phyloP scores from a whole-genome alignment of 2,888 invertebrate species.

The Drosophila vallismaia region DNA sequence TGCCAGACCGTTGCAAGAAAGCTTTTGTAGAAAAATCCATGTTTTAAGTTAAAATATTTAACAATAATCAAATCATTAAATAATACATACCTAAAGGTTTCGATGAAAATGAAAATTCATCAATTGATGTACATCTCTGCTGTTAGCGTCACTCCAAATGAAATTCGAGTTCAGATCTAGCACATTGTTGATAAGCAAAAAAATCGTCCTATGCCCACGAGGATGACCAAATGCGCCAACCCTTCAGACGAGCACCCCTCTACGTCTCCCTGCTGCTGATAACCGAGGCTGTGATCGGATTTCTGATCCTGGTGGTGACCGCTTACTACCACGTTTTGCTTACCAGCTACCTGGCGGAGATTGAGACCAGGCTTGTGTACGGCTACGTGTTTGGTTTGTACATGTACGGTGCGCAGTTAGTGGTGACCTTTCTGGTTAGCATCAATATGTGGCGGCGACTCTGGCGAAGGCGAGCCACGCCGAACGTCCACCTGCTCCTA shows the following conservation, averaged over 20 bases:
- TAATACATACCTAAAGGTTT: not conserved
- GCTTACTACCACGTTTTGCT: constrained; percentile 67
- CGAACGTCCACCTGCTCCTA: constrained; percentile 68
- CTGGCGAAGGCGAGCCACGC: constrained; percentile 72
- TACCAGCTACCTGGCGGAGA: constrained; percentile 62
- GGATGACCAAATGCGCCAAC: constrained; percentile 81
- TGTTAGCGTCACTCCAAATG: constrained; percentile 11
- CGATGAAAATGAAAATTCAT: not conserved
- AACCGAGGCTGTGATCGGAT: constrained; percentile 68
- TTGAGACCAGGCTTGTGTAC: constrained; percentile 58
- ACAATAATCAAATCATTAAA: not conserved
- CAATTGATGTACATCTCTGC: not conserved
- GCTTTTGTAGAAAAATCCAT: not conserved
- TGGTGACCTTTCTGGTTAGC: constrained; percentile 69
- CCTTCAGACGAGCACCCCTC: constrained; percentile 72
- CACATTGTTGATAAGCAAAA: constrained; percentile 3
- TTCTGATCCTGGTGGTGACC: constrained; percentile 67
- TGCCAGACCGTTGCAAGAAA: not conserved
- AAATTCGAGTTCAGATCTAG: constrained; percentile 33
- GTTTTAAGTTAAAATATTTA: not conserved
- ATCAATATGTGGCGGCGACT: constrained; percentile 73
- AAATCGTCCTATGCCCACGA: constrained; percentile 24
- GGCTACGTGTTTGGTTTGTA: constrained; percentile 74
- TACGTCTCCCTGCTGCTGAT: constrained; percentile 69
- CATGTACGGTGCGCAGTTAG: constrained; percentile 68